Evolutionary conservation across 2,797 vertebrate genomes (phyloP), one percentile per base, ranked within the genome.

Genomic region (Spinibarbus caldwelli): DNA sequence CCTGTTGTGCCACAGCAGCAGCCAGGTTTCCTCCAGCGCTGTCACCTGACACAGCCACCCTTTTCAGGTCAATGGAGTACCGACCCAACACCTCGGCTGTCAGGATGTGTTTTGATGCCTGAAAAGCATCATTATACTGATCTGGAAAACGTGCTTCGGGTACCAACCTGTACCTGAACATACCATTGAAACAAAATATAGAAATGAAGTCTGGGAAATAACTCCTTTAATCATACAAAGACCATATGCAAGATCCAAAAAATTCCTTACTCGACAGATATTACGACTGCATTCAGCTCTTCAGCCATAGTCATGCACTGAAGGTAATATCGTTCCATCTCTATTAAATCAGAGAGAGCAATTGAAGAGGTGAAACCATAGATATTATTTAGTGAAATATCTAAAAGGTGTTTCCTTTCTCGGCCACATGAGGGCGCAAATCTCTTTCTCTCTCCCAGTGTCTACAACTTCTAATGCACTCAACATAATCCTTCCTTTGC

Each of bases 1-100:
- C 98, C 97, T 98, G 95, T 86, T 99, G 98, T 2, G 94, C 95
- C 86, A 98, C 95, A 2, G 96, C 97, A 3, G 98, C 97, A 0
- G 97, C 98, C 92, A 99, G 90, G 92, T 99, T 99, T 12, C 97
- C 98, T 73, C 98, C 98, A 1, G 98, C 96, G 5, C 98, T 99
- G 91, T 99, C 98, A 0, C 98, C 98, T 0, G 98, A 99, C 90
- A 99, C 91, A 1, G 96, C 97, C 72, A 98, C 84, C 88, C 98
- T 93, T 70, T 85, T 71, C 0, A 97, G 97, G 81, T 99, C 96
- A 43, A 97, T 93, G 0, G 94, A 89, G 87, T 96, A 97, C 83
- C 85, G 93, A 71, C 93, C 88, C 5, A 98, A 87, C 49, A 98
- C 92, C 45, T 95, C 91, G 0, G 95, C 87, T 12, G 93, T 96